These are phyloP conservation scores for Branchellion lobata DNA, from an alignment of 2,888 invertebrate species.

Conservation along the genomic window DNA sequence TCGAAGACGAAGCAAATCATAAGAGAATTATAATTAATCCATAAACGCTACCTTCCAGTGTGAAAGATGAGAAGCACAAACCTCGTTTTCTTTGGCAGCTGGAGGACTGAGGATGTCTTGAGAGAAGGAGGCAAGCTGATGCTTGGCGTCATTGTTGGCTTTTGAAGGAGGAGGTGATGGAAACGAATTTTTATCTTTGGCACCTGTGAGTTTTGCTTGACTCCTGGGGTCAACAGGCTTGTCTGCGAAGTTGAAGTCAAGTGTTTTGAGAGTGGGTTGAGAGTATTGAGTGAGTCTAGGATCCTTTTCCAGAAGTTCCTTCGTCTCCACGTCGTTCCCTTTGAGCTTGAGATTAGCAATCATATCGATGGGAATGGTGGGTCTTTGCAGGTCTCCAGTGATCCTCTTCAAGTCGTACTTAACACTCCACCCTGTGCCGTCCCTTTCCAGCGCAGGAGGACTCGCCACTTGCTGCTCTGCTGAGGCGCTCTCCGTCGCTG, in stretches of 20 bases:
- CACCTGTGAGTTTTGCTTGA: background rate
- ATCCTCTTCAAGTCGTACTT: slow-evolving; percentile 11
- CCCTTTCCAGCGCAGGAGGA: background rate
- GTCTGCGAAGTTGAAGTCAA: background rate
- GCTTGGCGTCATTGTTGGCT: slow-evolving; percentile 2
- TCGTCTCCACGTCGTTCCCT: slow-evolving; percentile 10
- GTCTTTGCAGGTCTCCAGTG: background rate
- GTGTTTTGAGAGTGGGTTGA: slow-evolving; percentile 1
- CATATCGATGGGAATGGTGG: slow-evolving; percentile 34
- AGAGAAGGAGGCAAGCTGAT: background rate
- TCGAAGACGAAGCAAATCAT: too few relatives aligned
- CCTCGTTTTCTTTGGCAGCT: background rate
- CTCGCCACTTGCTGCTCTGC: background rate
- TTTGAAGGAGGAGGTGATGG: background rate
- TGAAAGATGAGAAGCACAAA: too few relatives aligned
- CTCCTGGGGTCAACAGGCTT: slow-evolving; percentile 20
- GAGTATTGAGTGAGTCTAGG: slow-evolving; percentile 26
- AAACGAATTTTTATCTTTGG: background rate
- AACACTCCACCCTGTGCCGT: background rate
- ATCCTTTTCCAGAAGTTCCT: background rate
- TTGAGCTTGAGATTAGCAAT: slow-evolving; percentile 13
- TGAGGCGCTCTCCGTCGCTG: background rate
- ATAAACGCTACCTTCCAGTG: too few relatives aligned
- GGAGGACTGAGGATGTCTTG: background rate
- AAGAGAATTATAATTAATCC: too few relatives aligned